Percentiles rank a stretch among this genome's conserved stretches.
Conservation (phyloP, 1,140 invertebrate genomes). For the Melitaea cinxia region DNA sequence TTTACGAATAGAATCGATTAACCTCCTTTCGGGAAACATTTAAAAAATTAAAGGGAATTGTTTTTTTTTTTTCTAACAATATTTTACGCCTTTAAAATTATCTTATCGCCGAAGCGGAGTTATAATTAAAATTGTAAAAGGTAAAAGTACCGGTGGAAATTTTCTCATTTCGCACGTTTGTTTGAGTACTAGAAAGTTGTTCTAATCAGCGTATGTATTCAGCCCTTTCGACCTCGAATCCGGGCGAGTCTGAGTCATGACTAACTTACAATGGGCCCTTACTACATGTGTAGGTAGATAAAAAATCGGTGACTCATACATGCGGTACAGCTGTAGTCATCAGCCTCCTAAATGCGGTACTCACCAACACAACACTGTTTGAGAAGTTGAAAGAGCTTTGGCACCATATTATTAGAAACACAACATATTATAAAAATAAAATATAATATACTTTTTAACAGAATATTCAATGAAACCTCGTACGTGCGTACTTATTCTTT, state of each 20-base stretch:
- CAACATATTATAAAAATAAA: too few relatives aligned
- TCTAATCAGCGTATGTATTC: constrained; percentile 30
- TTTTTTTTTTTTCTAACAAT: not conserved
- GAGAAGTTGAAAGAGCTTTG: too few relatives aligned
- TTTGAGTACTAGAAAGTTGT: constrained; percentile 47
- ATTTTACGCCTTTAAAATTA: not conserved
- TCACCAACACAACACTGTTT: too few relatives aligned
- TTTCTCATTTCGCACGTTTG: constrained; percentile 24
- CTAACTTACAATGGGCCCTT: constrained; percentile 5
- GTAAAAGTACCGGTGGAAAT: constrained; percentile 10
- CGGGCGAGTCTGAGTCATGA: constrained; percentile 22
- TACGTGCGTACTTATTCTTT: too few relatives aligned
- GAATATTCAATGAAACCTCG: too few relatives aligned
- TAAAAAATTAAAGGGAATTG: not conserved
- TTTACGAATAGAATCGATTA: not conserved
- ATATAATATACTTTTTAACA: too few relatives aligned
- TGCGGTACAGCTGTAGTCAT: too few relatives aligned
- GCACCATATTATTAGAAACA: too few relatives aligned
- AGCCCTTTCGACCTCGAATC: constrained; percentile 61
- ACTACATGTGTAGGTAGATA: not conserved
- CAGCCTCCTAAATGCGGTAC: too few relatives aligned
- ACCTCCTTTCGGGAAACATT: not conserved
- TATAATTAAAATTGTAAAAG: not conserved
- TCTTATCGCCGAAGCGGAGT: not conserved
- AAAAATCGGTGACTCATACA: constrained; percentile 1